These are phyloP conservation scores for Drosophila tanythrix DNA, from an alignment of 2,888 invertebrate genomes.

Conservation along the genomic window DNA sequence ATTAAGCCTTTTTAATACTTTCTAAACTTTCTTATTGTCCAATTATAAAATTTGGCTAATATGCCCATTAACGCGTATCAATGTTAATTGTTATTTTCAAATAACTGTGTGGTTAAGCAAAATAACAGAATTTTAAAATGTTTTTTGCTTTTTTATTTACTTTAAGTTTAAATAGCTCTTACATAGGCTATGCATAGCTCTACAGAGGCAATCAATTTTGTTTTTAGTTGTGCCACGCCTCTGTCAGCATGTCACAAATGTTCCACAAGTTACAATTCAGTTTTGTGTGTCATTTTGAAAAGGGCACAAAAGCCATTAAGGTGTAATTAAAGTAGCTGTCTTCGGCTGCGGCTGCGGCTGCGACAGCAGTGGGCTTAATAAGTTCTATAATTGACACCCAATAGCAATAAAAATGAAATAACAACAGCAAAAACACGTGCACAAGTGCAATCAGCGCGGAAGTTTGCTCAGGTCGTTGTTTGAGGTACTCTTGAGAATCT, in stretches of 20 bases:
- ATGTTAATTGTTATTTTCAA: neutral
- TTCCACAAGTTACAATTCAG: slow-evolving; percentile 11
- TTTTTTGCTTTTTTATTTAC: neutral
- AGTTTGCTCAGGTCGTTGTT: slow-evolving; percentile 37
- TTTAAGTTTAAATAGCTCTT: neutral
- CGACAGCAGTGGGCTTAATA: slow-evolving; percentile 22
- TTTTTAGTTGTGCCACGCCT: slow-evolving; percentile 22
- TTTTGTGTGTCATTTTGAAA: slow-evolving; percentile 18
- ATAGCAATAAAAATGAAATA: slow-evolving; percentile 19
- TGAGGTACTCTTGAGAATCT: slow-evolving; percentile 46
- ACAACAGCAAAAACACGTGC: slow-evolving; percentile 37
- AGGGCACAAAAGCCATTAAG: slow-evolving; percentile 31
- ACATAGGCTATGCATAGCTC: no score
- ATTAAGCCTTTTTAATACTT: neutral
- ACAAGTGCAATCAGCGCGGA: slow-evolving; percentile 56
- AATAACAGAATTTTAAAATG: neutral
- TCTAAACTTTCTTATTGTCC: neutral
- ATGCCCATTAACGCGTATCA: neutral
- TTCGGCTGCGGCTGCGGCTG: neutral
- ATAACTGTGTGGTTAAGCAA: neutral
- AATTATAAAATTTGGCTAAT: neutral
- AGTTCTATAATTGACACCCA: slow-evolving; percentile 54
- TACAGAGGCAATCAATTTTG: neutral
- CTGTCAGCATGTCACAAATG: slow-evolving; percentile 9
- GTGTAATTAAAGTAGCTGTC: slow-evolving; percentile 50